Base-by-base conservation (phyloP, 2,888 invertebrate species). In the Cerceris ruficornis region DNA sequence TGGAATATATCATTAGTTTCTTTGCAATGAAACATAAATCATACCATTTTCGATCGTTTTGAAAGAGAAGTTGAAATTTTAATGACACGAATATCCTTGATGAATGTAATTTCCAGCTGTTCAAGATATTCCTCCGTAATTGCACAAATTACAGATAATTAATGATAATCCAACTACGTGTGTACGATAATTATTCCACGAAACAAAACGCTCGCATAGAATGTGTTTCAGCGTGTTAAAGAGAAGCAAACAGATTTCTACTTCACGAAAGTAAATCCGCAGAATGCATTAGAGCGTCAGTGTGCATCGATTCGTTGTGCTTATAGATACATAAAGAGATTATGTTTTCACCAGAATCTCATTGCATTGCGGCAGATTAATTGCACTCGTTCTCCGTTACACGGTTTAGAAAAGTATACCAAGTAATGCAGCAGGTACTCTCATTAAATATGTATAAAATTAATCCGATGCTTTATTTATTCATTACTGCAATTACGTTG, bases 171-270 rank as follows among this genome's bases (percentile, higher is more conserved):
- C 15, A 7, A 7, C 52, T 11, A 8, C 14, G 1, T 1, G 5
- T 2, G 2, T 13, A n/a, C n/a, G n/a, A 52, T 13, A 7, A 11
- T 14, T 52, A 13, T 52, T 14, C 7, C 57, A 43, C 55, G n/a
- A 39, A 28, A 46, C 41, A 43, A 43, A 46, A 55, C n/a, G 43
- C 46, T 43, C 17, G 42, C 13, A 6, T 49, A 28, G 2, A 17
- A 43, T 55, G 54, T 7, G n/a, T 57, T 57, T n/a, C 46, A 46
- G 41, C 50, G 14, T 50, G 49, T 49, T 28, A n/a, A 58, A 43
- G 28, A 39, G 64, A 55, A 54, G 55, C 28, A 62, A 58, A 68
- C 60, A 61, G 66, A 60, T 68, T 75, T 71, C 69, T 69, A 64
- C 41, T 46, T 28, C 41, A 60, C 28, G 58, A 50, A 62, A 69